Conservation (phyloP, 2,797 vertebrate species). For the Argya squamiceps region DNA sequence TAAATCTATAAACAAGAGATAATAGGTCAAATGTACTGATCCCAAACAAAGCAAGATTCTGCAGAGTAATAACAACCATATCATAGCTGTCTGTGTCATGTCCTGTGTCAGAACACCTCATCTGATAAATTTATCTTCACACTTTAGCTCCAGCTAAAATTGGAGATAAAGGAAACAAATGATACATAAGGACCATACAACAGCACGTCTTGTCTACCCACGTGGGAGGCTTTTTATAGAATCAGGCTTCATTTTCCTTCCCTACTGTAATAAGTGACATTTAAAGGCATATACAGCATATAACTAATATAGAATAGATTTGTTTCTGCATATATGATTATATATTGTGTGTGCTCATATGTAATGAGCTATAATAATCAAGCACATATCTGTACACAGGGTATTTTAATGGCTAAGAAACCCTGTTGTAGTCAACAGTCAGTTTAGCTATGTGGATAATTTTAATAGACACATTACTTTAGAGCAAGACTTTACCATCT, state of each 20-base stretch:
- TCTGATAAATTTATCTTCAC: background rate
- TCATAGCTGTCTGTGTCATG: background rate
- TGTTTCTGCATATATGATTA: background rate
- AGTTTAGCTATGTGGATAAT: constrained; percentile 72
- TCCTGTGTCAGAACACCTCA: background rate
- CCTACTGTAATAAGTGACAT: constrained; percentile 45
- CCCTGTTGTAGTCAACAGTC: constrained; percentile 55
- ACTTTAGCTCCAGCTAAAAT: background rate
- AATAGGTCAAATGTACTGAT: background rate
- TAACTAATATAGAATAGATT: constrained; percentile 22
- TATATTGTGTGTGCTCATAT: constrained; percentile 16
- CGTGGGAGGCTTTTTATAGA: background rate
- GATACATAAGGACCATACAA: background rate
- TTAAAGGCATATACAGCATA: constrained; percentile 58
- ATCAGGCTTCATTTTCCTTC: constrained; percentile 66
- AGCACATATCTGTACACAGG: constrained; percentile 42
- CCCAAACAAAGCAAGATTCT: background rate
- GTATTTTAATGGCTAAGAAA: constrained; percentile 64
- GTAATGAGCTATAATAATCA: constrained; percentile 72
- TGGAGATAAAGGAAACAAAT: background rate
- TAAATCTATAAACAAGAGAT: background rate
- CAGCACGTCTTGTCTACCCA: background rate
- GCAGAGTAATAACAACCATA: background rate
- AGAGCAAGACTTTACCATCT: constrained; percentile 79
- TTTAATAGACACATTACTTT: constrained; percentile 77